Base-by-base conservation (phyloP, 1,140 invertebrate genomes). In the Papilio helenus region DNA sequence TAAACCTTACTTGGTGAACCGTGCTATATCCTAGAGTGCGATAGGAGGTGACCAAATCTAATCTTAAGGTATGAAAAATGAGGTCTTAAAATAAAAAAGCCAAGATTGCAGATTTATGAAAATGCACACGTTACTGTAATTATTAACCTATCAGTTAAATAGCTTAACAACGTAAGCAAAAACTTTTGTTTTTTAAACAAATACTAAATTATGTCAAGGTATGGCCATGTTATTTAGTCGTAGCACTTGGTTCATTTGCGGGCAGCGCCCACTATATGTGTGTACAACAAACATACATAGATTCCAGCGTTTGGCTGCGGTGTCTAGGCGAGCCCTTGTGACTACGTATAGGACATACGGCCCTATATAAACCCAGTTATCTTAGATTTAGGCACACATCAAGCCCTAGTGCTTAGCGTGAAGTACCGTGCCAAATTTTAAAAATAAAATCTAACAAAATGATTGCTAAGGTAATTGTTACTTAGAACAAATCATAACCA, bases 321-420 rank as follows among this genome's bases (percentile, higher is more conserved):
- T 84, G 87, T 85, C 83, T 83, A 86, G 82, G 80, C 85, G 81
- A 86, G 89, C 88, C 85, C 85, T 88, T 86, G 83, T 82, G 76
- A 82, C 83, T 93, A 89, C 85, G 88, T 93, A 92, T 93, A 93
- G 87, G 85, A 83, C 88, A 87, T 86, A 84, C 84, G 80, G 84
- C 87, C 88, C 85, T 94, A 94, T 94, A 94, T 89, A 94, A 93
- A 88, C 88, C 86, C 83, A 83, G 89, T 82, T 91, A 90, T 92
- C 88, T 87, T 51, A 89, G 84, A 88, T 87, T 94, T 90, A 87
- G 89, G 87, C 90, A 94, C 92, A 93, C 85, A 90, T 86, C 88
- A 87, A 89, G 88, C 85, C 90, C 86, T 91, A 90, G 88, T 80
- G 85, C 88, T 86, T 83, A 89, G 77, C 81, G 84, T 88, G 87